These are phyloP conservation scores for Halisarca cf. caerulea DNA, from an alignment of 37 sponge, comb jelly and placozoan species.

Conservation along the genomic window DNA sequence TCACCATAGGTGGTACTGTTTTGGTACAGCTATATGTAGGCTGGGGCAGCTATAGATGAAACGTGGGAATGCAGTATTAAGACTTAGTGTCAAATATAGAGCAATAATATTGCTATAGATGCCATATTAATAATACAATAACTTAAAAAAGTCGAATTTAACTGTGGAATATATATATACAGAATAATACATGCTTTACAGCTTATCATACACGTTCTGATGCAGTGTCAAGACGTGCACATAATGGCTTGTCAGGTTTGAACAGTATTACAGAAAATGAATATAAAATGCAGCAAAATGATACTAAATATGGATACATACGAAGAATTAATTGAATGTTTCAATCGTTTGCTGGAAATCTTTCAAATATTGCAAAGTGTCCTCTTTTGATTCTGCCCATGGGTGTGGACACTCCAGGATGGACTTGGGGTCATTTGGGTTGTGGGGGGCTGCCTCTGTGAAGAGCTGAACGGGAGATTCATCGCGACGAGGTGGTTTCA, in stretches of 20 bases:
- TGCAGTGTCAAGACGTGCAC: too few species aligned
- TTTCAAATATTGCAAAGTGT: background rate
- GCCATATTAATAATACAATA: too few species aligned
- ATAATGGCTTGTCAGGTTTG: too few species aligned
- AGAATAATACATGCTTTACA: background rate
- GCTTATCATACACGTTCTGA: background rate
- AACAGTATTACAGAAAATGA: background rate
- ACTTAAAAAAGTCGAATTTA: too few species aligned
- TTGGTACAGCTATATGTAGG: too few species aligned
- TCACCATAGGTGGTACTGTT: too few species aligned
- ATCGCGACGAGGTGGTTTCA: background rate
- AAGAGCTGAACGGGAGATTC: slow-evolving; percentile 16
- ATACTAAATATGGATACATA: too few species aligned
- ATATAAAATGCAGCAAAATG: background rate
- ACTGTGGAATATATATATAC: too few species aligned
- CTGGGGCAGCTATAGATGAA: too few species aligned
- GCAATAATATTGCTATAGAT: too few species aligned
- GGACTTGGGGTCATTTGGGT: background rate
- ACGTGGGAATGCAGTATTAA: too few species aligned
- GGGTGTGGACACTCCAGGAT: slow-evolving; percentile 67
- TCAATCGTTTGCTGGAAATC: background rate
- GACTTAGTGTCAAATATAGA: too few species aligned
- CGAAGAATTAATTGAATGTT: background rate
- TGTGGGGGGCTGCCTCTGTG: background rate
- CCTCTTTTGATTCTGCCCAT: slow-evolving; percentile 72